Evolutionary conservation across 2,797 vertebrate species (phyloP), one percentile per base, ranked within the genome.

Genomic region (Eidolon dupreanum): DNA sequence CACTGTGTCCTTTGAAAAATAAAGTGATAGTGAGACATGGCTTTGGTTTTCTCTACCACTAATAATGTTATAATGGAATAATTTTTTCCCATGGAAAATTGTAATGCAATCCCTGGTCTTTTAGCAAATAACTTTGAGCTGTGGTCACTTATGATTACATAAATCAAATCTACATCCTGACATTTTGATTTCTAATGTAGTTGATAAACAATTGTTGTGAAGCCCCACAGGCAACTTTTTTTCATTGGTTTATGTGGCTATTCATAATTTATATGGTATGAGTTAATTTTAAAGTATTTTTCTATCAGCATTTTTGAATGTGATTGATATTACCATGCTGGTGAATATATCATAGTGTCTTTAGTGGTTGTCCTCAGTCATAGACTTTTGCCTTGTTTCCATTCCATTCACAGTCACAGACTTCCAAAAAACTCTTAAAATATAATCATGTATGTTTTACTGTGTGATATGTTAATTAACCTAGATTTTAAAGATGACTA

Each of bases 161-260:
- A 61, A 90, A 77, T 31, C 9, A 53, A 87, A 94, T 96, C 95
- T 96, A 63, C 70, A 96, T 94, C 92, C 57, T 7, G 31, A 83
- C 61, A 92, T 94, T 96, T 93, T 88, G 41, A 75, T 5, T 96
- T 95, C 75, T 68, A 75, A 26, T 95, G 59, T 66, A 91, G 57
- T 93, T 92, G 82, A 82, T 90, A 49, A 49, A 49, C 49, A 96
- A 91, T 93, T 90, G 86, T 79, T 97, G 82, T 0, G 82, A 94
- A 96, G 81, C 28, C 82, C 61, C 51, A 28, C 0, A 19, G 71
- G 33, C 83, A 94, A 43, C 78, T 92, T 94, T 6, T 73, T 84
- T 89, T 97, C 41, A 61, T 49, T 77, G 0, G 68, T 95, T 96
- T 88, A 75, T 57, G 86, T 78, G 55, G 19, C 61, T 94, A 19